Evolutionary conservation across 2,113 vertebrate species (phyloP), one percentile per base, ranked within the genome.

Genomic region (Burhinus bistriatus): DNA sequence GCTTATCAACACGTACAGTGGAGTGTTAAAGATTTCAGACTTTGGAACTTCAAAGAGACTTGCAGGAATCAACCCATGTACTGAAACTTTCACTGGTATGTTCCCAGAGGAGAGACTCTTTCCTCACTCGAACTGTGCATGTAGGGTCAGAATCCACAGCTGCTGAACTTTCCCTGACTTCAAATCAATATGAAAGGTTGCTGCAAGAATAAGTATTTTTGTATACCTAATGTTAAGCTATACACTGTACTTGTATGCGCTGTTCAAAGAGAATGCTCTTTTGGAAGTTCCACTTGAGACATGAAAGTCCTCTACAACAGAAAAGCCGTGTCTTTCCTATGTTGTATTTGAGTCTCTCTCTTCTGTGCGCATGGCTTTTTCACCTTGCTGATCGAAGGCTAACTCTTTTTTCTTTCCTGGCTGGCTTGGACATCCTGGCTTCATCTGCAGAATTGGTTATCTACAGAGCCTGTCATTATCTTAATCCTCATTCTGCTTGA

Each of bases 1-100:
- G 64, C 98, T 99, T 96, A 99, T 99, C 97, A 99, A 99, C 97
- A 99, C 99, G 6, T 99, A 99, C 95, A 99, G 99, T 49, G 99
- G 99, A 32, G 99, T 99, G 84, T 98, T 99, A 97, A 99, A 99
- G 98, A 99, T 99, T 96, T 99, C 99, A 0, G 99, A 99, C 97
- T 99, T 99, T 81, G 99, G 99, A 79, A 99, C 99, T 34, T 99
- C 99, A 34, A 99, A 99, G 98, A 98, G 99, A 80, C 97, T 99
- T 84, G 99, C 99, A 82, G 99, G 99, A 94, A 99, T 99, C 97
- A 99, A 99, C 96, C 99, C 99, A 40, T 99, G 99, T 97, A 99
- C 99, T 30, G 99, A 99, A 98, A 99, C 99, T 9, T 99, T 99
- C 96, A 99, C 99, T 96, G 99, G 99, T 99, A 98, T 80, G 95